Conservation (phyloP, 2,888 invertebrate genomes). For the Gerris lacustris region DNA sequence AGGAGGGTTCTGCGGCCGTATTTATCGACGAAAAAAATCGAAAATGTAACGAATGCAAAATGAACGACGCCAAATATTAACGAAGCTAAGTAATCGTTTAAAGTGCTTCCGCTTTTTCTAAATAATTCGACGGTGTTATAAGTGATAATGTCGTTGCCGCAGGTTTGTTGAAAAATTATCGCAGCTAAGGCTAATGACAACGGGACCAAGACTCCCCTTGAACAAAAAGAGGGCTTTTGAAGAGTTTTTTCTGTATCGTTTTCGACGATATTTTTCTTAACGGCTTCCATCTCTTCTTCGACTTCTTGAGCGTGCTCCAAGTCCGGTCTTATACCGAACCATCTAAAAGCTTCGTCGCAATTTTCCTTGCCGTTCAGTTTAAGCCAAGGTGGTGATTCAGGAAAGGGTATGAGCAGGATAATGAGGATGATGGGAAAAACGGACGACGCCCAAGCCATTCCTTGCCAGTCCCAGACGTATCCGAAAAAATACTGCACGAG, state of each 20-base stretch:
- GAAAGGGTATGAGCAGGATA: slow-evolving; percentile 44
- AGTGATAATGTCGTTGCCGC: slow-evolving; percentile 48
- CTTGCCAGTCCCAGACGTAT: slow-evolving; percentile 46
- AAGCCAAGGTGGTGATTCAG: slow-evolving; percentile 53
- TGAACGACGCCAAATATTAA: slow-evolving; percentile 47
- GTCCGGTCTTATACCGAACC: slow-evolving; percentile 38
- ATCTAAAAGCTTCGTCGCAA: slow-evolving; percentile 40
- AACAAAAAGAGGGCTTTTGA: slow-evolving; percentile 26
- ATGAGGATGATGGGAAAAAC: slow-evolving; percentile 40
- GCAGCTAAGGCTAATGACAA: slow-evolving; percentile 42
- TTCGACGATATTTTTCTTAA: not conserved
- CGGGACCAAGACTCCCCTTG: slow-evolving; percentile 37
- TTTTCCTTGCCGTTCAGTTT: slow-evolving; percentile 40
- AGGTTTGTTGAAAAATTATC: slow-evolving; percentile 47
- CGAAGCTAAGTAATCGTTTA: slow-evolving; percentile 44
- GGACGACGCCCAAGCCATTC: slow-evolving; percentile 45
- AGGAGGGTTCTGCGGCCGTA: slow-evolving; percentile 49
- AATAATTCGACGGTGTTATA: slow-evolving; percentile 49
- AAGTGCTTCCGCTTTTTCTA: slow-evolving; percentile 42
- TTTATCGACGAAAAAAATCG: slow-evolving; percentile 46
- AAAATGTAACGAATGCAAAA: slow-evolving; percentile 37
- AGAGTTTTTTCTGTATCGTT: not conserved
- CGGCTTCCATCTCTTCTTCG: not conserved
- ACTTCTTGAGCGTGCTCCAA: not conserved
- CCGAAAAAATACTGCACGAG: slow-evolving; percentile 48